A percentile compares a stretch with the other conserved stretches of the same genome.
Conservation (phyloP, 2,888 invertebrate genomes). For the Therioaphis trifolii region DNA sequence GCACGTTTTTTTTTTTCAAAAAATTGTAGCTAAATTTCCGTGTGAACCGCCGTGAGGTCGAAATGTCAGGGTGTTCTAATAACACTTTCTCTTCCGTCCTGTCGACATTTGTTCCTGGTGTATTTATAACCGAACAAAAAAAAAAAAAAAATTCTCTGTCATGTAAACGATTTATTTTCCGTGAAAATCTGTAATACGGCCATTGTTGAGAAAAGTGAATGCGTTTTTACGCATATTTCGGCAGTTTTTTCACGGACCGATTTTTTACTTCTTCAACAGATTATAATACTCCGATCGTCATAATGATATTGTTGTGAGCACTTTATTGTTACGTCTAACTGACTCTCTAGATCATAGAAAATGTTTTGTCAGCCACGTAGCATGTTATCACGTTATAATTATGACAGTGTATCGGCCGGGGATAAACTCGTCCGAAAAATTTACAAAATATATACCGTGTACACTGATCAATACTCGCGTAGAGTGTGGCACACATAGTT, state of each 20-base stretch:
- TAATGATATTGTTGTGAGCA: not conserved
- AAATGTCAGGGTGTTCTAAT: not conserved
- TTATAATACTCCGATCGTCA: not conserved
- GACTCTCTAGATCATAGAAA: not conserved
- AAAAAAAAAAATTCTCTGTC: constrained; percentile 12
- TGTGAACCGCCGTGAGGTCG: not conserved
- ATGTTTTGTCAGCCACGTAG: not conserved
- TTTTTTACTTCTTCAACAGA: not conserved
- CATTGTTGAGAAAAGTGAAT: constrained; percentile 52
- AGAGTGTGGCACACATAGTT: no score
- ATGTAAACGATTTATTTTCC: constrained; percentile 38
- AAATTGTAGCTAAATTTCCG: no score
- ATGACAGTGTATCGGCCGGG: no score
- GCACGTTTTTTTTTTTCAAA: no score
- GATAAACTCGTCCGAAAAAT: no score
- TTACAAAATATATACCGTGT: no score
- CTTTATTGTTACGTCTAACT: no score
- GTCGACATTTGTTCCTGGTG: not conserved
- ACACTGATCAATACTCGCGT: no score
- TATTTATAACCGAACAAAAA: not conserved
- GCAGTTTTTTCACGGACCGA: not conserved
- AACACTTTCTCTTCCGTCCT: constrained; percentile 35
- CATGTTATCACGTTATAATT: not conserved
- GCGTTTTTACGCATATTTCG: constrained; percentile 16
- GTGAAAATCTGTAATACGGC: constrained; percentile 40